phyloP scores from a whole-genome alignment of 2,797 vertebrate genomes.

The Alectoris magna region DNA sequence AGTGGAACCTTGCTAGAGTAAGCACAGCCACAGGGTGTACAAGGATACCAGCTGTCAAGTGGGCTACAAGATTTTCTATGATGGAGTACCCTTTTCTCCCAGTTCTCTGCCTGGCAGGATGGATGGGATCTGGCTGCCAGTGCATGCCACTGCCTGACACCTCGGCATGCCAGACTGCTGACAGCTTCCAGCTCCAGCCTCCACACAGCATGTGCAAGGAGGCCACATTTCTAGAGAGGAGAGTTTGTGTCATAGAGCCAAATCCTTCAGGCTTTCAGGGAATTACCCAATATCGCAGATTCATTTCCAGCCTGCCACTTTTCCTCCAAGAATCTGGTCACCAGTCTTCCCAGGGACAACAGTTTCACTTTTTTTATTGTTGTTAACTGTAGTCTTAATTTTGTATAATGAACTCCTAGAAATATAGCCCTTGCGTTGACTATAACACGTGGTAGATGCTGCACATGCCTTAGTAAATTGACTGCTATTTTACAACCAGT shows the following conservation, averaged over 20 bases:
- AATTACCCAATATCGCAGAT: not conserved
- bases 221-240: not conserved
- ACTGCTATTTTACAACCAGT: not conserved
- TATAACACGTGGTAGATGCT: not conserved
- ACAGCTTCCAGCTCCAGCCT: not conserved
- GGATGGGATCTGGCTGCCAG: not conserved
- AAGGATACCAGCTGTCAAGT: conserved; percentile 10
- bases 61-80: not conserved
- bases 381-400: not conserved
- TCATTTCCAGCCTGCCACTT: not conserved
- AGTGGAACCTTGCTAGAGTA: not conserved
- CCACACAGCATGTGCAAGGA: not conserved
- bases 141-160: conserved; percentile 12
- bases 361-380: not conserved
- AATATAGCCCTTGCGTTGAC: not conserved
- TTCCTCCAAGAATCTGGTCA: not conserved
- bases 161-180: conserved; percentile 7
- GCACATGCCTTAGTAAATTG: not conserved
- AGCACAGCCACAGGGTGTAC: not conserved
- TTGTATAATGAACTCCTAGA: not conserved
- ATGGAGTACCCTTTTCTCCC: not conserved
- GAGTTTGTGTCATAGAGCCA: not conserved
- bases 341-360: not conserved
- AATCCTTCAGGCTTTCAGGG: not conserved
- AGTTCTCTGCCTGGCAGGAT: conserved; percentile 2